These are phyloP conservation scores for Galeopsomyia nigrocyanea DNA, from an alignment of 2,888 invertebrate genomes.

Conservation along the genomic window DNA sequence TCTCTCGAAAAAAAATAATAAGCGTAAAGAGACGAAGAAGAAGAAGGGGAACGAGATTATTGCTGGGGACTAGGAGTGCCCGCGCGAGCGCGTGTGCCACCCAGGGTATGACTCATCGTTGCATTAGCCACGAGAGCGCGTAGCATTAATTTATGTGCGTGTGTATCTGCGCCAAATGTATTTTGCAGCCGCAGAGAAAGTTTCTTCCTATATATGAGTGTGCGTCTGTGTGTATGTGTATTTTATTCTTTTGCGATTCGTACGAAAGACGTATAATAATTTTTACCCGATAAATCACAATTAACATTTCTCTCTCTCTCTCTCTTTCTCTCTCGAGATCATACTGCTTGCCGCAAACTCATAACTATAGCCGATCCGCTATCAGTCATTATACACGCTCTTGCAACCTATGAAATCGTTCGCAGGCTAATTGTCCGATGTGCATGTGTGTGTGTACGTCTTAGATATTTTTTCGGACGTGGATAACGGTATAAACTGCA, in stretches of 20 bases:
- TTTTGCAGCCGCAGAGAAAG: conserved; percentile 4
- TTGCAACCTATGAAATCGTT: conserved; percentile 4
- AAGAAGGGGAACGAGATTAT: conserved; percentile 30
- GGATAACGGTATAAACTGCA: background rate
- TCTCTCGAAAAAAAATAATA: background rate
- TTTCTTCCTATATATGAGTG: background rate
- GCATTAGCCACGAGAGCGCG: background rate
- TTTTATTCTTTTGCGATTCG: conserved; percentile 1
- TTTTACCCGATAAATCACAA: conserved; percentile 15
- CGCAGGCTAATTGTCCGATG: conserved; percentile 24
- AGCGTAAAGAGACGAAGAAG: background rate
- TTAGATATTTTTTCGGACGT: background rate
- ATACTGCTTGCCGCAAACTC: background rate
- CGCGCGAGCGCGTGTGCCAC: conserved; percentile 9
- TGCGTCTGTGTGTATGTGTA: background rate
- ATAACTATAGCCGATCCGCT: background rate
- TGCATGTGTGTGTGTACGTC: background rate
- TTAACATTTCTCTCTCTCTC: conserved; percentile 19
- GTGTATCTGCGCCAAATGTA: background rate
- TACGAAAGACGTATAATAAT: background rate
- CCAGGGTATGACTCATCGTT: conserved; percentile 29
- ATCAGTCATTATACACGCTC: conserved; percentile 30
- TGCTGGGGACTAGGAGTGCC: conserved; percentile 21
- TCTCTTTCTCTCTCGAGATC: background rate
- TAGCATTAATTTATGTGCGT: background rate